Evolutionary conservation across 2,113 vertebrate species (phyloP).

Genomic region (Pteronura brasiliensis): DNA sequence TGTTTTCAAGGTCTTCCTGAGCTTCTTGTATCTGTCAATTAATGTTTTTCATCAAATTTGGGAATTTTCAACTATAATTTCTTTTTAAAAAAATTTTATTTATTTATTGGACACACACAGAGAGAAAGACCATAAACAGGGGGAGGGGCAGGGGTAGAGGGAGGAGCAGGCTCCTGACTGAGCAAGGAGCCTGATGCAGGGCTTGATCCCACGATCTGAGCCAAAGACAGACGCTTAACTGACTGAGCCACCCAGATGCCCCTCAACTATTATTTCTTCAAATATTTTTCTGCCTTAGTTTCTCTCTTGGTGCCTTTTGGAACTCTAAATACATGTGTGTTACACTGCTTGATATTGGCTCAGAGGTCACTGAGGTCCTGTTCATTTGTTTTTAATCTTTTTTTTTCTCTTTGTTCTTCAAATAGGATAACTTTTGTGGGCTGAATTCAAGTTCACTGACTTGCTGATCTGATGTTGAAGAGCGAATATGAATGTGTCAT

Average conservation of each 20-base stretch:
- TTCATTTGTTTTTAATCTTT: neutral
- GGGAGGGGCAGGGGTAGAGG: too few relatives aligned
- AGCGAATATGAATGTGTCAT: neutral
- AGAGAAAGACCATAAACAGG: too few relatives aligned
- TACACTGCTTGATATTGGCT: neutral
- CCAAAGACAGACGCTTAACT: too few relatives aligned
- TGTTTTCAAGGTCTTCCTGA: neutral
- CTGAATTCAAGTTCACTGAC: neutral
- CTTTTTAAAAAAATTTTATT: too few relatives aligned
- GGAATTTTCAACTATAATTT: neutral
- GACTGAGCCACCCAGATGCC: too few relatives aligned
- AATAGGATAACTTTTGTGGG: neutral
- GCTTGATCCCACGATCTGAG: too few relatives aligned
- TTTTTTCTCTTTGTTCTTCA: neutral
- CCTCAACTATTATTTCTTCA: neutral
- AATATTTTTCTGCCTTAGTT: neutral
- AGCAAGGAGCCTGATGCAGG: too few relatives aligned
- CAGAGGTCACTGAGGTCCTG: neutral
- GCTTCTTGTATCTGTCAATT: neutral
- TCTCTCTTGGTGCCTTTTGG: neutral
- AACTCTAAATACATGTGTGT: neutral
- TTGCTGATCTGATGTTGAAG: neutral
- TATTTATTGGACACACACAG: too few relatives aligned
- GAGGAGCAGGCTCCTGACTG: too few relatives aligned
- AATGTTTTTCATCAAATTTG: neutral